phyloP scores from a whole-genome alignment of 2,113 vertebrate species.

The Lampris megalopsis region DNA sequence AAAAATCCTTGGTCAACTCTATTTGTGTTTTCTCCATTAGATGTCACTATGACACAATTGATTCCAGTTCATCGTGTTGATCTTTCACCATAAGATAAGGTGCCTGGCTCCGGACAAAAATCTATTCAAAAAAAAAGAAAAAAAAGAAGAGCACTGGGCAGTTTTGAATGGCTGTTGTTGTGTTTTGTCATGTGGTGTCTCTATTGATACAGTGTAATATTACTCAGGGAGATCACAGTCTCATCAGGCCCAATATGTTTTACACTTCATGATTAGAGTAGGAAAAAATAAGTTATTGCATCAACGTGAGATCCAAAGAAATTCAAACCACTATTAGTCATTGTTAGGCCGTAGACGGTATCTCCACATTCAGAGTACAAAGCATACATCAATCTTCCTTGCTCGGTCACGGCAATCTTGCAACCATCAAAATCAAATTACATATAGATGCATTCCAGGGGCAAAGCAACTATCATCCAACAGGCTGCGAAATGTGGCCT shows the following conservation, averaged over 20 bases:
- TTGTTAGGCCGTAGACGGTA: too few species aligned
- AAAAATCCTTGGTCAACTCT: too few species aligned
- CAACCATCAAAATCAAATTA: too few species aligned
- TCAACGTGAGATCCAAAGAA: too few species aligned
- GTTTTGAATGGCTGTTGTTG: constrained; percentile 5
- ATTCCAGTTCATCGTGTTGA: neutral
- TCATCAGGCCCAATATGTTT: neutral
- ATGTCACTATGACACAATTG: constrained; percentile 44
- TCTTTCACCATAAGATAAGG: neutral
- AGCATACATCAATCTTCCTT: too few species aligned
- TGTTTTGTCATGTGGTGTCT: constrained; percentile 2
- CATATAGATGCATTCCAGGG: too few species aligned
- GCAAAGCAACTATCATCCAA: too few species aligned
- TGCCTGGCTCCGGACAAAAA: neutral
- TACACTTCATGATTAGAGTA: constrained; percentile 14
- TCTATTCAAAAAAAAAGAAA: neutral
- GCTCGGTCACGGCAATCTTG: too few species aligned
- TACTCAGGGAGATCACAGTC: neutral
- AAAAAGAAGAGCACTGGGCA: neutral
- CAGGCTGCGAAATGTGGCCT: too few species aligned
- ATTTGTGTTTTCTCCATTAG: constrained; percentile 55
- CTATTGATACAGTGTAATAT: neutral
- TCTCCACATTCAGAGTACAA: too few species aligned
- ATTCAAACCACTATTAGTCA: too few species aligned
- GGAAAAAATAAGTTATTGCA: neutral